A percentile compares a stretch with the other conserved stretches of the same genome.
phyloP scores from a whole-genome alignment of 2,113 vertebrate species.

The Alethe castanea region DNA sequence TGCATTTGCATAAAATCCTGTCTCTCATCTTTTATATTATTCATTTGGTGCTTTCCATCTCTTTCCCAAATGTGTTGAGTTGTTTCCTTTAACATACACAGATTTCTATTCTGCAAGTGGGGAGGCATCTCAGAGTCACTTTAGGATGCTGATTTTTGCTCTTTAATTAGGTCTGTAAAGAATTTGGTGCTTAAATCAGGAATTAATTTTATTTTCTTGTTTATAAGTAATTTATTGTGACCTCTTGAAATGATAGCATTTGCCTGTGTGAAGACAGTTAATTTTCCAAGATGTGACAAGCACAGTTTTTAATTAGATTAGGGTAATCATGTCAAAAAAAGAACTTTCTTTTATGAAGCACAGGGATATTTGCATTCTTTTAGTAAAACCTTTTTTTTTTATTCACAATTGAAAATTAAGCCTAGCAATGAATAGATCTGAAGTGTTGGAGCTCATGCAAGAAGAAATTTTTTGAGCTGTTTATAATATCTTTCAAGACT shows the following conservation, averaged over 20 bases:
- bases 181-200: not conserved
- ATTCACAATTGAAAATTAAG: not conserved
- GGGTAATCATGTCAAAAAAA: not conserved
- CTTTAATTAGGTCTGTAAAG: constrained; percentile 9
- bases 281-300: constrained; percentile 21
- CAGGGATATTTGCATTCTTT: not conserved
- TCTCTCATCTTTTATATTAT: constrained; percentile 23
- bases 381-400: not conserved
- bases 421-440: not conserved
- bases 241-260: constrained; percentile 28
- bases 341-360: not conserved
- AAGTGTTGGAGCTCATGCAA: not conserved
- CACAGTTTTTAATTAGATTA: constrained; percentile 30
- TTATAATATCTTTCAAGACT: not conserved
- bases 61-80: not conserved
- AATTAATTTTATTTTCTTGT: not conserved
- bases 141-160: constrained; percentile 50
- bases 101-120: constrained; percentile 21
- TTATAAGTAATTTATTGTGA: constrained; percentile 8
- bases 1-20: constrained; percentile 21
- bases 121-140: constrained; percentile 22
- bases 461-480: not conserved
- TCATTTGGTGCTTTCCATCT: constrained; percentile 10
- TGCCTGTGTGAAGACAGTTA: constrained; percentile 17
- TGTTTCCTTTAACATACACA: not conserved